Percentiles rank a stretch among this genome's conserved stretches.
Evolutionary conservation across 2,888 invertebrate species (phyloP).

Genomic region (Idaea dimidiata): DNA sequence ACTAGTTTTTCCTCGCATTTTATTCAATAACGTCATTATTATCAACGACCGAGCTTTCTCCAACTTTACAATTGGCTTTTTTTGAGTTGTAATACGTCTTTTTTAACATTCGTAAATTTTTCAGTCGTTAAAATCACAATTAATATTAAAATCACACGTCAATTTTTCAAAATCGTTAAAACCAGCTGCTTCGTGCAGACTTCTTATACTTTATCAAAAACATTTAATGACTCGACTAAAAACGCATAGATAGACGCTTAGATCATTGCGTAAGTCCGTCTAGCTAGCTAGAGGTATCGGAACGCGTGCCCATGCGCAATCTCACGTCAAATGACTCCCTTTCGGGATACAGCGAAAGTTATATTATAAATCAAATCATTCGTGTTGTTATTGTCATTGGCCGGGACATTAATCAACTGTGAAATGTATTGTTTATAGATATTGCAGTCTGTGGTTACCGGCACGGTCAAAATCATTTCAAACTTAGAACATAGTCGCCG

Average conservation of each 20-base stretch:
- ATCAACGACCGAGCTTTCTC: no score
- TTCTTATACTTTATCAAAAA: not conserved
- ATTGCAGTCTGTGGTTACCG: not conserved
- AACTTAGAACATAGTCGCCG: no score
- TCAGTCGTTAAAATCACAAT: no score
- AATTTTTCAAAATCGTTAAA: no score
- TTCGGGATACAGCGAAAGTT: constrained; percentile 65
- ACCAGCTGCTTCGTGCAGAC: no score
- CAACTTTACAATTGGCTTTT: no score
- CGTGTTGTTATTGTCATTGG: constrained; percentile 53
- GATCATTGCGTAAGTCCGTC: not conserved
- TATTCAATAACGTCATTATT: no score
- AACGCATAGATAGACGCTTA: not conserved
- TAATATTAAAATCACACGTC: no score
- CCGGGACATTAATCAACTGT: constrained; percentile 46
- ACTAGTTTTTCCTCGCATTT: no score
- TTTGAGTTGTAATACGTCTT: no score
- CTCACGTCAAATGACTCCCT: constrained; percentile 63
- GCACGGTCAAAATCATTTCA: not conserved
- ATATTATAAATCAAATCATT: constrained; percentile 61
- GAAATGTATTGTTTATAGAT: constrained; percentile 34
- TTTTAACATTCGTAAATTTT: no score
- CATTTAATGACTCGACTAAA: not conserved
- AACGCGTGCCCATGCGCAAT: constrained; percentile 39
- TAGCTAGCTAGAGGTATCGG: constrained; percentile 3